Evolutionary conservation across 2,888 invertebrate genomes (phyloP), one percentile per base, ranked within the genome.

Genomic region (Calephelis perditalis): DNA sequence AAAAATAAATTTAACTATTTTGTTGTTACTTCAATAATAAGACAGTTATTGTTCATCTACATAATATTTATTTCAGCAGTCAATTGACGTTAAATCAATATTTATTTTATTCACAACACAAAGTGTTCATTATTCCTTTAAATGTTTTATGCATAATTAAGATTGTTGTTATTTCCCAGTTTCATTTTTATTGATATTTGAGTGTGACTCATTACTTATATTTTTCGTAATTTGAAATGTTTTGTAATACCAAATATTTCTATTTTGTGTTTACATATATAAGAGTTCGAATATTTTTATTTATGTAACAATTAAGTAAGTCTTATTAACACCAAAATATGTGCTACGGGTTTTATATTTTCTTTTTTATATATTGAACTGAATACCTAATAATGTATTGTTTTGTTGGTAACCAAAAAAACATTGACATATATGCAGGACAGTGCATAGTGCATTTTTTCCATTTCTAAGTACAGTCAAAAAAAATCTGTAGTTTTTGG

Each of bases 231-330:
- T 56, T 73, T 73, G 68, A 76, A 78, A 81, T 81, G 81, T 87
- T 86, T 83, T 86, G 82, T 86, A 86, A 86, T 86, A 83, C 89
- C 89, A 89, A 89, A 89, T 85, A 88, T 76, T 76, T 79, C 76
- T 82, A 79, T 82, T 83, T 79, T 76, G 76, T 79, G 77, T 81
- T 84, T 81, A 79, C 77, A 77, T 80, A 69, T 80, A 77, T 81
- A 79, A 82, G 77, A 72, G 72, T 78, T 85, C 81, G 83, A 86
- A 84, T 85, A 81, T 83, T 81, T 79, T 78, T 75, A 74, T 68
- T 73, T 75, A 68, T 59, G 68, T 68, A 78, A 70, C 74, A 67
- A 71, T 67, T 81, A 77, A 79, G 76, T 78, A 77, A 76, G 75
- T 73, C 79, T 70, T 74, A 76, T 74, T 77, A 78, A 79, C 77